These are phyloP conservation scores for Dasypogon diadema DNA, from an alignment of 2,888 invertebrate species.

Conservation along the genomic window DNA sequence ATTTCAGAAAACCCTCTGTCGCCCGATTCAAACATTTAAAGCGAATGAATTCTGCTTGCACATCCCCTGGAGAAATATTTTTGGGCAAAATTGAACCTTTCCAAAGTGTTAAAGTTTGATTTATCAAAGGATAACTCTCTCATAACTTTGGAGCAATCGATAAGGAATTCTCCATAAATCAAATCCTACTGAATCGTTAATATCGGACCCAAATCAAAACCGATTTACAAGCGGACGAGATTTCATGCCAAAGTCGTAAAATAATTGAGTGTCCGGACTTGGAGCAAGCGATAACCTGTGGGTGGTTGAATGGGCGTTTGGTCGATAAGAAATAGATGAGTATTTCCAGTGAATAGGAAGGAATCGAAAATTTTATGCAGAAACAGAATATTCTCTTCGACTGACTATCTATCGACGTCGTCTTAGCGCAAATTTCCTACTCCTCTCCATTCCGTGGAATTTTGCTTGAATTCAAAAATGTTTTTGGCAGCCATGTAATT, in stretches of 20 bases:
- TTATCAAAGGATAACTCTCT: conserved; percentile 22
- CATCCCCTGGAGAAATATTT: too few relatives aligned
- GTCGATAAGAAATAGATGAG: conserved; percentile 21
- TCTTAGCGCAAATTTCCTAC: conserved; percentile 9
- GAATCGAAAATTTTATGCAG: conserved; percentile 37
- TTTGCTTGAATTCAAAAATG: conserved; percentile 23
- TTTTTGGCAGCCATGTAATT: conserved; percentile 41
- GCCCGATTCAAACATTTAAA: too few relatives aligned
- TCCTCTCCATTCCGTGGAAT: conserved; percentile 3
- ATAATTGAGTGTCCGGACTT: conserved; percentile 43
- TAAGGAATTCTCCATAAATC: conserved; percentile 44
- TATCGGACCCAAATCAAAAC: conserved; percentile 47
- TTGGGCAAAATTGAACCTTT: background rate
- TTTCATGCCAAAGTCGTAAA: conserved; percentile 44
- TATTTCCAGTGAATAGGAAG: background rate
- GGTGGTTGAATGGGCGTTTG: background rate
- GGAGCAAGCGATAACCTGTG: conserved; percentile 32
- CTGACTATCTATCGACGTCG: background rate
- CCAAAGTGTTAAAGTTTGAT: conserved; percentile 17
- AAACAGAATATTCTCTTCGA: conserved; percentile 6
- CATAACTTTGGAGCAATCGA: conserved; percentile 40
- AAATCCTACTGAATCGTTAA: conserved; percentile 43
- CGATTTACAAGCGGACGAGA: conserved; percentile 46
- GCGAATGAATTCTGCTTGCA: too few relatives aligned
- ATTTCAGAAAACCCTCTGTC: too few relatives aligned